Percentiles rank a stretch among this genome's conserved stretches.
Evolutionary conservation across 2,797 vertebrate species (phyloP).

Genomic region (Todus mexicanus): DNA sequence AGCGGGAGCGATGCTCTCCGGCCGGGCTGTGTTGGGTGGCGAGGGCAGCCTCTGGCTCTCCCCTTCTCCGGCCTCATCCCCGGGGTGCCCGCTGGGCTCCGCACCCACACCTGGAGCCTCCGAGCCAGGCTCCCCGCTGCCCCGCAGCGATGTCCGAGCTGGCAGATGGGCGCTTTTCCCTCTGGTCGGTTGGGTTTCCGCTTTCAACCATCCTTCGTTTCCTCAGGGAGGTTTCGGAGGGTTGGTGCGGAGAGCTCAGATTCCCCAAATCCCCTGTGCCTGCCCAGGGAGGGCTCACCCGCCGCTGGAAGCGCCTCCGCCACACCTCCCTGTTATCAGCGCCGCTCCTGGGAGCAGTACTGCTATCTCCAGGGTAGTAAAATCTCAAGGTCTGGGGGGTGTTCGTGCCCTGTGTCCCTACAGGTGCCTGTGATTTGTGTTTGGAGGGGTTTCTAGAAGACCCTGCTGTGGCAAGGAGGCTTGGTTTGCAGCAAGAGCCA

Average conservation of each 20-base stretch:
- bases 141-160: neutral
- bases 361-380: neutral
- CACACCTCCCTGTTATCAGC: neutral
- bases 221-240: neutral
- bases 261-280: neutral
- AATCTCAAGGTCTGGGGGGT: neutral
- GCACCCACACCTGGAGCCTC: neutral
- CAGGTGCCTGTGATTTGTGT: neutral
- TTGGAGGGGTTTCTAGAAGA: neutral
- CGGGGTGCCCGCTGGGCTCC: neutral
- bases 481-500: neutral
- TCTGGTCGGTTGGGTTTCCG: neutral
- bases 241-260: fast-evolving
- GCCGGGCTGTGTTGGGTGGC: neutral
- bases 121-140: neutral
- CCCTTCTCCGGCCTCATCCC: neutral
- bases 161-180: neutral
- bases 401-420: neutral
- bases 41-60: neutral
- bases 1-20: neutral
- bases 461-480: neutral
- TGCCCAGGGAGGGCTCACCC: neutral
- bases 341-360: neutral
- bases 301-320: neutral
- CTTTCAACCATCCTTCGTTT: neutral